Evolutionary conservation across 53 echinoderm and acorn worm genomes (phyloP).

Genomic region (Hippasteria phrygiana): DNA sequence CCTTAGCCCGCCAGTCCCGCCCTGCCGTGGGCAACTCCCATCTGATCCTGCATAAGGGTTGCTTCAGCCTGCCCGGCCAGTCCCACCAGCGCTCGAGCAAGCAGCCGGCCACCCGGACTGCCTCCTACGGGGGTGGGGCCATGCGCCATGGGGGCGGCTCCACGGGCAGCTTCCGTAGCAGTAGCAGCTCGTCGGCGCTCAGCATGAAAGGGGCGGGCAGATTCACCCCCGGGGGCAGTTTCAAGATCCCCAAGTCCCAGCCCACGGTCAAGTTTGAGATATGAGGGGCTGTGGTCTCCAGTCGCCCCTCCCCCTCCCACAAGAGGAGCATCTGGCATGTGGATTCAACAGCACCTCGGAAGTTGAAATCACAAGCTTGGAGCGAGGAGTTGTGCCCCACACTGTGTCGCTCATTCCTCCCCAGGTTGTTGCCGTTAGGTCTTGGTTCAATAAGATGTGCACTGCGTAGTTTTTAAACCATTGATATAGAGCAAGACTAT

Average conservation of each 20-base stretch:
- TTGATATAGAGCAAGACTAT: too few species aligned
- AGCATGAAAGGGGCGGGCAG: not conserved
- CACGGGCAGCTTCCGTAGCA: slow-evolving; percentile 49
- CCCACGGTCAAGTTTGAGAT: slow-evolving; percentile 60
- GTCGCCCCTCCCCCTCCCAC: too few species aligned
- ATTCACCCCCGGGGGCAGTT: slow-evolving; percentile 37
- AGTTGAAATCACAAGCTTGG: too few species aligned
- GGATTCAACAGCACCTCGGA: too few species aligned
- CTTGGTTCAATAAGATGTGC: too few species aligned
- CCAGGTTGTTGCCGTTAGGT: too few species aligned
- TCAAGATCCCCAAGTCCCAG: slow-evolving; percentile 45
- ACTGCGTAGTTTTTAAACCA: too few species aligned
- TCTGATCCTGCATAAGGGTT: slow-evolving; percentile 87
- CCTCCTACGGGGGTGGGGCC: slow-evolving; percentile 74
- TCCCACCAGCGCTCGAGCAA: slow-evolving; percentile 77
- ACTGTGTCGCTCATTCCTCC: too few species aligned
- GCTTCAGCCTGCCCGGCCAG: slow-evolving; percentile 93
- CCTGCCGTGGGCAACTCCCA: slow-evolving; percentile 91
- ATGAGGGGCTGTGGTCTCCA: too few species aligned
- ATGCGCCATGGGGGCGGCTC: not conserved
- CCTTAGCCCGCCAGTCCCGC: slow-evolving; percentile 73
- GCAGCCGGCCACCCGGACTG: slow-evolving; percentile 79
- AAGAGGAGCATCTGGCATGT: too few species aligned
- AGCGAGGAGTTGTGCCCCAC: too few species aligned
- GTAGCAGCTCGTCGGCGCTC: slow-evolving; percentile 1